phyloP scores from a whole-genome alignment of 2,113 vertebrate genomes.

The Anolis carolinensis region DNA sequence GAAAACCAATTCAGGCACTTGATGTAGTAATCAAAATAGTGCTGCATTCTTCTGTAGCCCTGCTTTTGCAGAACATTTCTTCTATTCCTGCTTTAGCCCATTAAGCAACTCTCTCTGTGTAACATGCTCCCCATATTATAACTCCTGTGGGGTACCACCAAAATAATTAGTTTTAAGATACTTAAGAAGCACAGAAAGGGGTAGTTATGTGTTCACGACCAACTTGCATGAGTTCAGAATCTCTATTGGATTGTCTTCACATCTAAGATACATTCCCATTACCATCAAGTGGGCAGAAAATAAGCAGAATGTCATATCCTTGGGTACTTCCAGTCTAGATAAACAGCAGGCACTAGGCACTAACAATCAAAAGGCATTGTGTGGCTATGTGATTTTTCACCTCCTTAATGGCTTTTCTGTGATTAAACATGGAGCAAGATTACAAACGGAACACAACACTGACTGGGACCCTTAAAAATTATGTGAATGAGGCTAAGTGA shows the following conservation, averaged over 20 bases:
- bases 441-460: too few species aligned
- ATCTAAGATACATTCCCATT: background rate
- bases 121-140: background rate
- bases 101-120: background rate
- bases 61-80: background rate
- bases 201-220: background rate
- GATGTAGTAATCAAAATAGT: too few species aligned
- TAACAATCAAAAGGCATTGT: too few species aligned
- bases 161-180: too few species aligned
- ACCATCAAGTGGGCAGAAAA: background rate
- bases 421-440: too few species aligned
- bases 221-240: background rate
- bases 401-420: too few species aligned
- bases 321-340: too few species aligned
- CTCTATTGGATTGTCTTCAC: slow-evolving; percentile 14
- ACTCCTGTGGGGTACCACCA: background rate
- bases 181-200: too few species aligned
- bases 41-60: background rate
- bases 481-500: too few species aligned
- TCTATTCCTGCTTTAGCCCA: background rate
- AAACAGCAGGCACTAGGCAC: too few species aligned
- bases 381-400: too few species aligned
- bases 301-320: slow-evolving; percentile 1
- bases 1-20: background rate
- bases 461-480: too few species aligned